phyloP scores from a whole-genome alignment of 30 jellyfish, hydroid and myxozoan species.

The Cassiopea andromeda region DNA sequence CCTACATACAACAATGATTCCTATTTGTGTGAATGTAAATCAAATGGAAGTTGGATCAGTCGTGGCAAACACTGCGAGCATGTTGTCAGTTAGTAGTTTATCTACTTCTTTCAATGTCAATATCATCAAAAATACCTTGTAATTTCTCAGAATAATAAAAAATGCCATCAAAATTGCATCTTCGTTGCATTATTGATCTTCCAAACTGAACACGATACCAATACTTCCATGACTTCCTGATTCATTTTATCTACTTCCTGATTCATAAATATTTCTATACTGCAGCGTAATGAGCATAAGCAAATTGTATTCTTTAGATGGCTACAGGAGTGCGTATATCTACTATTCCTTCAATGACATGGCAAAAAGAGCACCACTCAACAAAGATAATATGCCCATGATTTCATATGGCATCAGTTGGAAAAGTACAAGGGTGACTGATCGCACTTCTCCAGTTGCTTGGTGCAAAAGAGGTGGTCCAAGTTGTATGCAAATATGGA shows the following conservation, averaged over 20 bases:
- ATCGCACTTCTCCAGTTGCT: neutral
- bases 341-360: constrained; percentile 13
- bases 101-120: neutral
- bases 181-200: too few relatives aligned
- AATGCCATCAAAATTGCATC: too few relatives aligned
- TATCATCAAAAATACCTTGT: too few relatives aligned
- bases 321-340: neutral
- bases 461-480: neutral
- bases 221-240: too few relatives aligned
- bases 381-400: neutral
- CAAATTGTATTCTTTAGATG: neutral
- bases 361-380: neutral
- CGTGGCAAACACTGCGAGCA: constrained; percentile 22
- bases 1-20: constrained; percentile 21
- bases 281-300: too few relatives aligned
- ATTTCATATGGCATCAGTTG: neutral
- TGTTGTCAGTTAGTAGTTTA: neutral
- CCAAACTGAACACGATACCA: too few relatives aligned
- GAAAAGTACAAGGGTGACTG: neutral
- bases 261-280: too few relatives aligned
- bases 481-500: neutral
- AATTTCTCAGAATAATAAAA: too few relatives aligned
- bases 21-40: constrained; percentile 13
- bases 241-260: too few relatives aligned
- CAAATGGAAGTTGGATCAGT: constrained; percentile 24